Base-by-base conservation (phyloP, 2,113 vertebrate species). In the Abramis brama region DNA sequence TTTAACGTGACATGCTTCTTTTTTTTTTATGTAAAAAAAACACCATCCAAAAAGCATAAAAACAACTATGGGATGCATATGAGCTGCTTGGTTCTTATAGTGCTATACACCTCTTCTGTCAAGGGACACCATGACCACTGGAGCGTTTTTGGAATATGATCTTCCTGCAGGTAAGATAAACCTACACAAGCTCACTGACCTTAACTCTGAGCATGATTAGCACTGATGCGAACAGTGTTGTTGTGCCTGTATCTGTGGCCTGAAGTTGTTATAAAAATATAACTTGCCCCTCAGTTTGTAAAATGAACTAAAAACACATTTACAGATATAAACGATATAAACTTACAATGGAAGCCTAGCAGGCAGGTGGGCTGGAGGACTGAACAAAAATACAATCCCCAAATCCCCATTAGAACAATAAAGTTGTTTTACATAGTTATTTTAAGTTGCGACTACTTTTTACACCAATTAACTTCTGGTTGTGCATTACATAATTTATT, bases 161-260 rank as follows among this genome's bases (percentile, higher is more conserved):
- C 66, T 68, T 9, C 30, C 82, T 73, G 68, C 66, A 83, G 82
- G 82, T 83, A 83, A 83, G 21, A 71, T 25, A 83, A 73, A 71
- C 68, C 82, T 73, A 59, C 64, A 83, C 50, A 74, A 17, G 82
- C 33, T 59, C 82, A 71, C 47, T 83, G 82, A 83, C 82, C 68
- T 83, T n/a, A 82, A 70, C 80, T 55, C 25, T 4, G 64, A 23
- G 80, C 15, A 70, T 33, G 68, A 39, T 36, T 83, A 25, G 45
- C 33, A 73, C 47, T 11, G 21, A 71, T 5, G 33, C 57, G 47
- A 73, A 57, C 50, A 9, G 50, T 12, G 30, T 59, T 59, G 23
- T 27, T 73, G 82, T 25, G 62, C 45, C 36, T 79, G 10, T 60
- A 60, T 77, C 75, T 52, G 15, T 77, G 47, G 75, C 55, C 36